Evolutionary conservation across 1,140 invertebrate species (phyloP), one percentile per base, ranked within the genome.

Genomic region (Drosophila ohnishii): DNA sequence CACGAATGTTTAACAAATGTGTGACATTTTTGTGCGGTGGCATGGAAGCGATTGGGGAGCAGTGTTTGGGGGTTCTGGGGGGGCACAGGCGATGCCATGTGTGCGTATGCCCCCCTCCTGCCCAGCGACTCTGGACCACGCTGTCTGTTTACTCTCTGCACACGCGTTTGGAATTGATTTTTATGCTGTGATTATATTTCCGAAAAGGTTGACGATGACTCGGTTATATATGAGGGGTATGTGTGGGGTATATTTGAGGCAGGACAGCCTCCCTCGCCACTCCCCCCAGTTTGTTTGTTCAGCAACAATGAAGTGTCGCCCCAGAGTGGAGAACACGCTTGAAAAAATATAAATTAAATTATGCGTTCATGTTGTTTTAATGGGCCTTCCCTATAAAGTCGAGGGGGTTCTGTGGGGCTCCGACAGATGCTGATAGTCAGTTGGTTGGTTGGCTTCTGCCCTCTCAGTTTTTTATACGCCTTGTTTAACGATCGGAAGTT

Each of bases 121-220:
- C n/a, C 51, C 39, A 22, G 25, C 63, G 48, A 48, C 66, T 73
- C 51, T 78, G 70, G 69, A 40, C 65, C 72, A 57, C 53, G 40
- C 47, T 87, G 78, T 76, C 76, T 87, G 80, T 87, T 87, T 88
- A 85, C 77, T 69, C 69, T 88, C 77, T 84, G 80, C 80, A 89
- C 80, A 83, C 85, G 84, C 85, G 77, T 84, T 87, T 80, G 84
- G 84, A 88, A 88, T 88, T 88, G 84, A 88, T 88, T 88, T 88
- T 88, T 88, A 88, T 88, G 84, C 84, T 88, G 85, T 88, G 84
- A 88, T 88, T 88, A 88, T 88, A 88, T 88, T 89, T 88, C 83
- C 80, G 85, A 88, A 88, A 88, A 88, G 85, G 84, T 88, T 88
- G 84, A 78, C 84, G 80, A 83, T 80, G 84, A 84, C 80, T 80